A percentile compares a stretch with the other conserved stretches of the same genome.
phyloP scores from a whole-genome alignment of 92 coral and sea anemone species.

The Meandrina meandrites region DNA sequence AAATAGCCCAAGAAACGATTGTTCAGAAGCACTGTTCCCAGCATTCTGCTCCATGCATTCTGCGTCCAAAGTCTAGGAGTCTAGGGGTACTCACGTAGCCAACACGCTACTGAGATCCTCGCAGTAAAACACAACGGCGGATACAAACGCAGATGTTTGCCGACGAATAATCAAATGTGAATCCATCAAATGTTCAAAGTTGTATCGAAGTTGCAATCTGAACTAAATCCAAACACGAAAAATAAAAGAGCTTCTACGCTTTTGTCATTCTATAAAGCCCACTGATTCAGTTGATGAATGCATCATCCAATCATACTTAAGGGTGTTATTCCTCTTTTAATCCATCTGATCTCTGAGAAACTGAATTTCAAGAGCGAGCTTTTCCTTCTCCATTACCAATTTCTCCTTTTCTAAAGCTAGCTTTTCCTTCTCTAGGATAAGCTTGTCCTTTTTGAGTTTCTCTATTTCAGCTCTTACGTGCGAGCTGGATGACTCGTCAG shows the following conservation, averaged over 20 bases:
- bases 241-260: neutral
- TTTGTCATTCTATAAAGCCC: neutral
- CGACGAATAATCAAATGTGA: neutral
- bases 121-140: neutral
- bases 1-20: neutral
- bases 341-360: slow-evolving; percentile 58
- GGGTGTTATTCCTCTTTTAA: neutral
- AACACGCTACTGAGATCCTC: no score
- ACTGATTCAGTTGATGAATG: neutral
- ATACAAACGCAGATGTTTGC: neutral
- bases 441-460: slow-evolving; percentile 64
- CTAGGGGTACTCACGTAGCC: neutral
- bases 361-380: slow-evolving; percentile 67
- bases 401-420: slow-evolving; percentile 67
- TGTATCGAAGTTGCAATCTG: neutral
- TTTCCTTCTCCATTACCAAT: slow-evolving; percentile 60
- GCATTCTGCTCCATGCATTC: no score
- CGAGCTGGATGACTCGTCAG: slow-evolving; percentile 27
- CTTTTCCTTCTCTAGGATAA: slow-evolving; percentile 67
- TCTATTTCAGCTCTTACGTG: slow-evolving; percentile 50
- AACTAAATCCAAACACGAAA: neutral
- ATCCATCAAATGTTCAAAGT: neutral
- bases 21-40: no score
- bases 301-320: neutral
- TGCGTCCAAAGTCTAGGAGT: no score